These are phyloP conservation scores for Miniopterus natalensis DNA, from an alignment of 2,113 vertebrate species.

Conservation along the genomic window DNA sequence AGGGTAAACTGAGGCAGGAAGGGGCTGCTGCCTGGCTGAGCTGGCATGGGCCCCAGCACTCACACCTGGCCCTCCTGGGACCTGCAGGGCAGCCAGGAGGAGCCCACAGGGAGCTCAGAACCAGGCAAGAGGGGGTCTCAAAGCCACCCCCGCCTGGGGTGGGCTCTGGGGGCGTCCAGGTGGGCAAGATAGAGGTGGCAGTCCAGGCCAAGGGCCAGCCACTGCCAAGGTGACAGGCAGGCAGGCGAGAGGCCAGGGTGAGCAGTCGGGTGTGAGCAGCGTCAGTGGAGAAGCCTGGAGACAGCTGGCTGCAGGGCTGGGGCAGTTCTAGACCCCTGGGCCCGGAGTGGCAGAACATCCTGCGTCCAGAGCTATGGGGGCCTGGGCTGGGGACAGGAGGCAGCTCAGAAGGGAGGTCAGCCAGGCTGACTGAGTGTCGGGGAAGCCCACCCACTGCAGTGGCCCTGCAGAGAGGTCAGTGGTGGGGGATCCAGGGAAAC, in stretches of 20 bases:
- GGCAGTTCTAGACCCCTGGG: accelerated
- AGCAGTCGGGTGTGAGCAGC: background rate
- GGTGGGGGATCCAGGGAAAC: accelerated
- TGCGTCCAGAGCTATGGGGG: no score
- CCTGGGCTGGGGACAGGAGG: background rate
- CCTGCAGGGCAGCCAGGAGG: no score
- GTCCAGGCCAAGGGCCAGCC: background rate
- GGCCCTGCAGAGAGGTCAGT: accelerated
- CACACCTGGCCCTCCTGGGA: background rate
- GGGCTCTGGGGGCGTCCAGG: background rate
- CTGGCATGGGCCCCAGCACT: background rate
- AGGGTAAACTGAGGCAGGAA: background rate
- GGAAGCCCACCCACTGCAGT: accelerated
- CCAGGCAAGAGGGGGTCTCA: background rate
- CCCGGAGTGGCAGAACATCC: background rate
- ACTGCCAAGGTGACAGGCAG: background rate
- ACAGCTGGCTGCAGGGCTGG: background rate
- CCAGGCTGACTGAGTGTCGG: background rate
- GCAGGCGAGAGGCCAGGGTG: no score
- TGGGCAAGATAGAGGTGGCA: accelerated
- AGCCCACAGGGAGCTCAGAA: background rate
- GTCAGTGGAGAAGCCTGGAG: background rate
- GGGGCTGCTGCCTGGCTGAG: background rate
- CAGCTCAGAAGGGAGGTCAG: background rate
- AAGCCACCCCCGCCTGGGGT: background rate